Evolutionary conservation across 2,113 vertebrate species (phyloP).

Genomic region (Corythaixoides concolor): DNA sequence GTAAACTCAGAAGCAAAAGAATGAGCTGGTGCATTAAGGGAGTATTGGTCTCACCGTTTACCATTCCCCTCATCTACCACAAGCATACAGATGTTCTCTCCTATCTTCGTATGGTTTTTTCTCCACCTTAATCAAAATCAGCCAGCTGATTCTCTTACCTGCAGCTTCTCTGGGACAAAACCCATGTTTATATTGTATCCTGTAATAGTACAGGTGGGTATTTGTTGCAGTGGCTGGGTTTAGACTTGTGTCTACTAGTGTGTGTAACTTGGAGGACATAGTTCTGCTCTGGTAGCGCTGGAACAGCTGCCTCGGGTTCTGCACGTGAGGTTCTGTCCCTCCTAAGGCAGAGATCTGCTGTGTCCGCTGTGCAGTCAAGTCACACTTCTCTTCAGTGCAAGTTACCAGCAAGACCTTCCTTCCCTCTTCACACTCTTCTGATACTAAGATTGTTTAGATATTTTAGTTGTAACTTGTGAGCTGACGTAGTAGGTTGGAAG

Average conservation of each 20-base stretch:
- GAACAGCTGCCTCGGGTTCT: not conserved
- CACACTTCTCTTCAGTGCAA: not conserved
- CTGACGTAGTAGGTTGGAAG: not conserved
- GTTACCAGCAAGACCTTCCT: not conserved
- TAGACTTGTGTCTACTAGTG: not conserved
- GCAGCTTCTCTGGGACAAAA: not conserved
- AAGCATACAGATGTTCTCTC: rapidly evolving
- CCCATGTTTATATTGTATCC: not conserved
- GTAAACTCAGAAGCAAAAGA: not conserved
- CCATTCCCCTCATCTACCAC: rapidly evolving
- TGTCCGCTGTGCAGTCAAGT: rapidly evolving
- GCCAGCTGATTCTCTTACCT: not conserved
- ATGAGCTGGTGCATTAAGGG: not conserved
- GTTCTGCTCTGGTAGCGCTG: not conserved
- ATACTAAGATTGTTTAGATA: not conserved
- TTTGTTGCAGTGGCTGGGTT: not conserved
- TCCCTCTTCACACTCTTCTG: not conserved
- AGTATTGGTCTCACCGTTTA: not conserved
- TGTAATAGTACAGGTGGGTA: not conserved
- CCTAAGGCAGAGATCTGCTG: rapidly evolving
- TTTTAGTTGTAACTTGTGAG: not conserved
- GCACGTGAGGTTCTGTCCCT: not conserved
- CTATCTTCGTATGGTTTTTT: not conserved
- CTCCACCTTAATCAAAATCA: not conserved
- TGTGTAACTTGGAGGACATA: not conserved